These are phyloP conservation scores for Dicrostonyx torquatus DNA, from an alignment of 2,797 vertebrate genomes.

Conservation along the genomic window DNA sequence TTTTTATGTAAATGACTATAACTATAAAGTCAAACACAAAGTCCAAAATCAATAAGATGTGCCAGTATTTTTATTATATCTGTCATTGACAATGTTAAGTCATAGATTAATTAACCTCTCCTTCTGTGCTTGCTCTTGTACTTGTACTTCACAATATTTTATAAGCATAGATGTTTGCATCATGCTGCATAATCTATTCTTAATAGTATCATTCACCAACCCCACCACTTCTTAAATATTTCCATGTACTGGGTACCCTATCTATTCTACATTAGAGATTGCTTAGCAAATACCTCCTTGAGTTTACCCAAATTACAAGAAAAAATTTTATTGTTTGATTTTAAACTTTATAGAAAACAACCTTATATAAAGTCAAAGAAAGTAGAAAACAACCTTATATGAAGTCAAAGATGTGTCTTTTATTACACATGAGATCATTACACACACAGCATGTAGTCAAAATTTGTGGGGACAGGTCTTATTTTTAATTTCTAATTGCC, in stretches of 20 bases:
- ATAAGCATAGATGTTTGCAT: not conserved
- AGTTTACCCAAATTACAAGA: not conserved
- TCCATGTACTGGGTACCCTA: not conserved
- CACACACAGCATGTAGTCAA: not conserved
- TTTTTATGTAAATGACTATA: not conserved
- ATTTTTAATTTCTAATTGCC: not conserved
- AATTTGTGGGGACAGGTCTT: not conserved
- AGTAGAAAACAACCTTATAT: not conserved
- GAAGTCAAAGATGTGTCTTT: not conserved
- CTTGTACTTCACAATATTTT: not conserved
- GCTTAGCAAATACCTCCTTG: not conserved
- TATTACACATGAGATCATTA: not conserved
- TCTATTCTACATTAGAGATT: not conserved
- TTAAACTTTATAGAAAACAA: not conserved
- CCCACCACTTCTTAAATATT: not conserved
- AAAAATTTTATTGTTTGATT: not conserved
- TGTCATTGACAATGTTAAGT: not conserved
- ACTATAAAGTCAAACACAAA: not conserved
- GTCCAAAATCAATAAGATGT: not conserved
- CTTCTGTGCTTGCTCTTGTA: not conserved
- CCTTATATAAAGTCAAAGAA: not conserved
- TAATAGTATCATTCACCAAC: not conserved
- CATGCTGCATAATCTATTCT: not conserved
- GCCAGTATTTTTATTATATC: conserved; percentile 9
- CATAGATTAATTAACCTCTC: not conserved